phyloP scores from a whole-genome alignment of 2,888 invertebrate species.

The Argyra leucocephala region DNA sequence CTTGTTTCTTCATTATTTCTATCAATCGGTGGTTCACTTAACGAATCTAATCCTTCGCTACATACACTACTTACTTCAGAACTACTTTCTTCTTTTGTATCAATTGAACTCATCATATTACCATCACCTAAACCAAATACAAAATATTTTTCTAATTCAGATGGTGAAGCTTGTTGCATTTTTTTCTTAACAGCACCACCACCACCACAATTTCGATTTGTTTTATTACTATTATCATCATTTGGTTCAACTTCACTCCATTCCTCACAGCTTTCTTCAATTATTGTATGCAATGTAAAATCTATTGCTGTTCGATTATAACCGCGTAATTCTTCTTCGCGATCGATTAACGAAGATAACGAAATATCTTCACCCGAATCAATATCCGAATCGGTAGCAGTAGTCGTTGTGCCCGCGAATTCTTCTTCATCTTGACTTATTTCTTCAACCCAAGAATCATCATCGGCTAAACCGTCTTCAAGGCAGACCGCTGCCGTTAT shows the following conservation, averaged over 20 bases:
- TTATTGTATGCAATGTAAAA: constrained; percentile 84
- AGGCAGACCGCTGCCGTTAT: constrained; percentile 63
- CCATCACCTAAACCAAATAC: constrained; percentile 77
- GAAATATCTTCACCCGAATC: constrained; percentile 54
- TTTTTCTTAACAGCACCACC: constrained; percentile 37
- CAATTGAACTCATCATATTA: constrained; percentile 43
- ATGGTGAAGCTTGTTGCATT: constrained; percentile 51
- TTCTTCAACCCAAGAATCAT: constrained; percentile 87
- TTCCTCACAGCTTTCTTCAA: constrained; percentile 91
- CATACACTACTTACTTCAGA: constrained; percentile 80
- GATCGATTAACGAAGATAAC: constrained; percentile 51
- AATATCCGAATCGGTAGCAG: constrained; percentile 47
- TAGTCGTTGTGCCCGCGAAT: constrained; percentile 46
- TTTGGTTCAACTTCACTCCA: constrained; percentile 64
- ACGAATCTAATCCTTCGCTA: constrained; percentile 70
- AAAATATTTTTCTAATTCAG: constrained; percentile 83
- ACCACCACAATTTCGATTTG: neutral
- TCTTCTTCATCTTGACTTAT: constrained; percentile 69
- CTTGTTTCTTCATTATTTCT: constrained; percentile 44
- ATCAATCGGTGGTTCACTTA: constrained; percentile 48
- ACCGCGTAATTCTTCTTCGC: constrained; percentile 73
- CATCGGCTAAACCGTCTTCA: constrained; percentile 79
- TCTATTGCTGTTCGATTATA: constrained; percentile 76
- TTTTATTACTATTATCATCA: constrained; percentile 26
- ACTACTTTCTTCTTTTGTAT: constrained; percentile 50